Base-by-base conservation (phyloP, 2,888 invertebrate genomes). In the Dasysyrphus tricinctus region DNA sequence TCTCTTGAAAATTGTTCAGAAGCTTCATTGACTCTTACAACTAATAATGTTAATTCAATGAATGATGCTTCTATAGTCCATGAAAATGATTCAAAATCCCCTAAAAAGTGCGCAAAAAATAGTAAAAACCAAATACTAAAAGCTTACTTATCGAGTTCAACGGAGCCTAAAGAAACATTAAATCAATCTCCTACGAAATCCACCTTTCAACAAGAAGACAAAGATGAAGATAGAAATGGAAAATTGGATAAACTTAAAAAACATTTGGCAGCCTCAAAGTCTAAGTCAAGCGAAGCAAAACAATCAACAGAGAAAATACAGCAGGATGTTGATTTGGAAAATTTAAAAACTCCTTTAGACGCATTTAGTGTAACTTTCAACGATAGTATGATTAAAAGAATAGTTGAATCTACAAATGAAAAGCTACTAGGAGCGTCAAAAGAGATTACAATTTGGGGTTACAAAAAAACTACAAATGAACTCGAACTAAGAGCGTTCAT, bases 361-460 rank as follows among this genome's bases (percentile, higher is more conserved):
- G 69, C 77, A n/a, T 77, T 77, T 16, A 61, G 14, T 19, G 44
- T 77, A 42, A 19, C 51, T 8, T 54, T 77, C 16, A 61, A 39
- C 16, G 77, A 77, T n/a, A 42, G 29, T 14, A 77, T 77, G 49
- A 51, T 77, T 5, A 24, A n/a, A 24, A n/a, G 42, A 47, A 69
- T 77, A 24, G 37, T 77, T 2, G 54, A 70, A 34, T 32, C 61
- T 19, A 77, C 77, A 29, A 77, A 77, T 8, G n/a, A 12, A 14
- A 51, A 42, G 16, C 5, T 77, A 19, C 9, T 6, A 51, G 32
- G 12, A 11, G 12, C 49, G 0, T 12, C 51, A 11, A 24, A 19
- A 42, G 42, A 61, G 9, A 0, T 6, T 3, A 8, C 14, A 12
- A 16, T 2, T 51, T 19, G 16, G 5, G 51, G 32, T 37, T 70